Base-by-base conservation (phyloP, 2,113 vertebrate genomes). In the Equus quagga region DNA sequence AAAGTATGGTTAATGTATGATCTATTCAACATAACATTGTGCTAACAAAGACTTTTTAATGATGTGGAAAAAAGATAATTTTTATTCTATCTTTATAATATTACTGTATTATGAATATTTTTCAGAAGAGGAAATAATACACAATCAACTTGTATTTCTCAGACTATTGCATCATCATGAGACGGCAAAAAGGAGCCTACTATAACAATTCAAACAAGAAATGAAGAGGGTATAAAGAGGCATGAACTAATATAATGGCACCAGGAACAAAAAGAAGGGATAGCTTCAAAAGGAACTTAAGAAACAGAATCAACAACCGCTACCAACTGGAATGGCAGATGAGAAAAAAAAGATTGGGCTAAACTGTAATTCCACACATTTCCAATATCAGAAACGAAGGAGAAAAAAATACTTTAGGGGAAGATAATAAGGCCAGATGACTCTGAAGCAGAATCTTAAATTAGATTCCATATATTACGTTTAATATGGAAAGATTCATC, bases 81-180 rank as follows among this genome's bases (percentile, higher is more conserved):
- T 94, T 70, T 94, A 93, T 81, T 95, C 18, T 72, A 28, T 51
- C 9, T 67, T 88, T 87, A 72, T 41, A 33, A 33, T 76, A 85
- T 72, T 86, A 87, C 31, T 80, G 21, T 46, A 92, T 49, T 44
- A 79, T 33, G 1, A 23, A 41, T 79, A 84, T 41, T 91, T 36
- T 78, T 70, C 36, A 72, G 8, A 65, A 83, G 13, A 8, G 13
- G 24, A 92, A 96, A 92, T 54, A 94, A 26, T 70, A 62, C 4
- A 86, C 8, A 31, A 12, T 81, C 33, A 92, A 76, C 13, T 76
- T 51, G 14, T 65, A 78, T 76, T 84, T 94, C 62, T 81, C 46
- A 94, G 67, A 80, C 26, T n/a, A 89, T 1, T 36, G 33, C 80
- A 76, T 31, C 36, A 65, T 21, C 17, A 36, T 64, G 79, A 75